Base-by-base conservation (phyloP, 2,888 invertebrate species). In the Machimus atricapillus region DNA sequence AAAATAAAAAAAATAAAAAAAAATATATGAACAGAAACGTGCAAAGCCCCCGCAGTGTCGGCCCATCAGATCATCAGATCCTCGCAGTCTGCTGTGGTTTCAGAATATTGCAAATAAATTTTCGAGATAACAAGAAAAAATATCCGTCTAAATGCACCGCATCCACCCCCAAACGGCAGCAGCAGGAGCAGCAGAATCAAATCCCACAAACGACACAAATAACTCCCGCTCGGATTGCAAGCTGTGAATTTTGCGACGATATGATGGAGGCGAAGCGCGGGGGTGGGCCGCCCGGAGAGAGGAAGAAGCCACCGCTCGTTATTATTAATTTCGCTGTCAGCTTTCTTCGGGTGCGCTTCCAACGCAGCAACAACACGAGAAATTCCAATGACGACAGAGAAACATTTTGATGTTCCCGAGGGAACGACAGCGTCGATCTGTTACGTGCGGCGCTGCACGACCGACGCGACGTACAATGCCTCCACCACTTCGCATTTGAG, bases 371-470 rank as follows among this genome's bases (percentile, higher is more conserved):
- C 40, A 37, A 78, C 78, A 78, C 37, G 23, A 56, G 73, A 73
- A 83, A 83, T 83, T 83, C 83, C 83, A 83, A 83, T 83, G 83
- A 73, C 83, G 23, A 83, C 83, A 83, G 73, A n/a, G 34, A 52
- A 81, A 81, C 52, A 81, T 81, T 81, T 81, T 56, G 31, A 81
- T 56, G 46, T 73, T 46, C 52, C 52, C 52, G 46, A 52, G 31
- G 31, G 52, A 79, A 27, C 9, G 79, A 79, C 79, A 79, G 79
- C 52, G 79, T 79, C 78, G 37, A 78, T 78, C 78, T 78, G 78
- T 78, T 78, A 79, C 52, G 52, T 14, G 52, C 8, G 27, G 23
- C 14, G 6, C 79, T 79, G 79, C 52, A 79, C 52, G 23, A 46
- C 43, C 40, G 40, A 16, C 46, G 27, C 46, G 31, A 14, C 79